These are phyloP conservation scores for Peromyscus aztecus DNA, from an alignment of 2,797 vertebrate species.

Conservation along the genomic window DNA sequence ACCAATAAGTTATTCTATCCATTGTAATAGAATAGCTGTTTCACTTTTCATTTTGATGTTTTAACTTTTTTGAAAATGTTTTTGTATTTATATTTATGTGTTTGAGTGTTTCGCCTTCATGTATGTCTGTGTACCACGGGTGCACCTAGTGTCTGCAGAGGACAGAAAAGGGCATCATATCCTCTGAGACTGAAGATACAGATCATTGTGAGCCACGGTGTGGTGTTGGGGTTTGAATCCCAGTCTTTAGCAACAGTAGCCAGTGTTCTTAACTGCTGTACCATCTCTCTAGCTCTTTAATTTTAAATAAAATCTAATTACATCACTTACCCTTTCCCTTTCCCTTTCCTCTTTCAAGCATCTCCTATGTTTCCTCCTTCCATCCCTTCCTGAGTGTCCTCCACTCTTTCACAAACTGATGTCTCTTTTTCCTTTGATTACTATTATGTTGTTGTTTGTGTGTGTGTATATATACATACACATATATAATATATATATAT, in stretches of 20 bases:
- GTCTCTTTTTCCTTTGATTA: not conserved
- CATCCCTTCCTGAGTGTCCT: not conserved
- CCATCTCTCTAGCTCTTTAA: not conserved
- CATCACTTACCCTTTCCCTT: not conserved
- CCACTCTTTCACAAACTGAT: not conserved
- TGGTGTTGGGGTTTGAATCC: not conserved
- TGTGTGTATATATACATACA: not conserved
- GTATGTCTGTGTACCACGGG: not conserved
- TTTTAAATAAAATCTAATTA: not conserved
- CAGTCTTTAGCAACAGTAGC: not conserved
- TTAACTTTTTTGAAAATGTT: not conserved
- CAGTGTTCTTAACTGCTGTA: not conserved
- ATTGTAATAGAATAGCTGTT: not conserved
- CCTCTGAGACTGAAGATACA: not conserved
- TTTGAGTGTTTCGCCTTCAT: not conserved
- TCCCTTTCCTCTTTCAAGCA: not conserved
- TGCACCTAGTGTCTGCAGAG: not conserved
- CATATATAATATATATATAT: not conserved
- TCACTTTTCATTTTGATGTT: not conserved
- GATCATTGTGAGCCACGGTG: not conserved
- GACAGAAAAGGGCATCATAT: not conserved
- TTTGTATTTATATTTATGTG: not conserved
- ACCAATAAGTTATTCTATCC: not conserved
- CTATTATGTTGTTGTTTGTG: not conserved
- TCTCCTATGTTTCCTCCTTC: not conserved